Conservation (phyloP, 37 sponge, comb jelly and placozoan species). For the Axinella damicornis region DNA sequence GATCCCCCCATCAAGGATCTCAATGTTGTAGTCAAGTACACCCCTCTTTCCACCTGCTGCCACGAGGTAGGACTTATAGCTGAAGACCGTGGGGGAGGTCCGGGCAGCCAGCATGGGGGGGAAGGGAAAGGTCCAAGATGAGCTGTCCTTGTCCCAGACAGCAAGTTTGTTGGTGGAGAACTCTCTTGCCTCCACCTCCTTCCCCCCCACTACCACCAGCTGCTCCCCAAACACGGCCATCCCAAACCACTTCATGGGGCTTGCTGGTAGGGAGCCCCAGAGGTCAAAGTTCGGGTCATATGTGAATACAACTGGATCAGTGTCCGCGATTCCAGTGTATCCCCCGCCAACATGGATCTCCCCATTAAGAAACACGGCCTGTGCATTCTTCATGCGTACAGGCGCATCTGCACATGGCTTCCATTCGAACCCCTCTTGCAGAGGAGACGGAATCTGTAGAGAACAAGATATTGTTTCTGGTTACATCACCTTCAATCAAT, state of each 20-base stretch:
- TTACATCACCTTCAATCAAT: no score
- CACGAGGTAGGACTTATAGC: conserved; percentile 3
- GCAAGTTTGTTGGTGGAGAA: conserved; percentile 25
- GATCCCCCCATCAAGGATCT: conserved; percentile 11
- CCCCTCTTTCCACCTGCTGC: conserved; percentile 38
- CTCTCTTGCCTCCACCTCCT: not conserved
- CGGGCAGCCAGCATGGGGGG: conserved; percentile 34
- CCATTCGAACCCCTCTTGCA: no score
- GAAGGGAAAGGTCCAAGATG: not conserved
- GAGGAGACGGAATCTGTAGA: no score
- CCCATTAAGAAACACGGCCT: conserved; percentile 15
- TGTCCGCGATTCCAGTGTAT: conserved; percentile 6
- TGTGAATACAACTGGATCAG: conserved; percentile 7
- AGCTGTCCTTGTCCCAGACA: conserved; percentile 1
- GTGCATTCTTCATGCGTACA: conserved; percentile 17
- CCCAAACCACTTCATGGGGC: conserved; percentile 48
- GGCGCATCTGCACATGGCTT: conserved; percentile 11
- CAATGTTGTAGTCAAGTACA: conserved; percentile 17
- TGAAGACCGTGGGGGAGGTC: conserved; percentile 21
- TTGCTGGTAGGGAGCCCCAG: conserved; percentile 25
- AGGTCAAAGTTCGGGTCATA: conserved; percentile 23
- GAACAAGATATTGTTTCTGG: no score
- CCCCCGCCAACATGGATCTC: conserved; percentile 39
- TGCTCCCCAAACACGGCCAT: conserved; percentile 14
- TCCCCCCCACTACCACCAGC: conserved; percentile 33